Conservation (phyloP, 2,797 vertebrate species). For the Cirrhinus mrigala region DNA sequence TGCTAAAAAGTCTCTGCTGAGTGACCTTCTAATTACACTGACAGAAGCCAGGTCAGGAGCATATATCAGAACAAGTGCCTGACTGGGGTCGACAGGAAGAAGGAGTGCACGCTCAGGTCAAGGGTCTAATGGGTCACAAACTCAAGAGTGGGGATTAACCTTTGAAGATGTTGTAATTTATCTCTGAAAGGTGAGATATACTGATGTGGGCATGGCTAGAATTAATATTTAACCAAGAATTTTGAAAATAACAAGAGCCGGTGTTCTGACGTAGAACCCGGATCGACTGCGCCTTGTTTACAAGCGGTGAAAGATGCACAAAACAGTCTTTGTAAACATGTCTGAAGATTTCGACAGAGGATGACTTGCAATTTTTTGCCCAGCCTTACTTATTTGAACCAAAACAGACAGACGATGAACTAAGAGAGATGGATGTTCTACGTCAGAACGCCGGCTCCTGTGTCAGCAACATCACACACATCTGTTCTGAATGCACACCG, state of each 20-base stretch:
- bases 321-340: too few species aligned
- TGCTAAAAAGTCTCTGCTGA: slow-evolving; percentile 28
- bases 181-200: neutral
- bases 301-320: too few species aligned
- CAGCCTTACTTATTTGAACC: too few species aligned
- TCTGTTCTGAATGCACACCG: too few species aligned
- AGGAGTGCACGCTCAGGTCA: slow-evolving; percentile 46
- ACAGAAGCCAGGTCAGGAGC: slow-evolving; percentile 45
- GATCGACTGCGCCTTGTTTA: too few species aligned
- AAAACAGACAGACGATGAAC: too few species aligned
- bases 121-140: slow-evolving; percentile 46
- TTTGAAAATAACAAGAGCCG: neutral
- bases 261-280: too few species aligned
- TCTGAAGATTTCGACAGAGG: too few species aligned
- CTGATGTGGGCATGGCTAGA: neutral
- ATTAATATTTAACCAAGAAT: neutral
- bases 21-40: slow-evolving; percentile 51
- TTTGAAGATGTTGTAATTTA: slow-evolving; percentile 21
- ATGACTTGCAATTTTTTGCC: too few species aligned
- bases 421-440: too few species aligned
- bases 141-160: slow-evolving; percentile 40
- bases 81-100: slow-evolving; percentile 31
- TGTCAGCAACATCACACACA: too few species aligned
- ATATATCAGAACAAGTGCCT: slow-evolving; percentile 44
- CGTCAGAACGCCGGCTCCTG: too few species aligned